Conservation (phyloP, 2,113 vertebrate species). For the Gorsachius goisagi region DNA sequence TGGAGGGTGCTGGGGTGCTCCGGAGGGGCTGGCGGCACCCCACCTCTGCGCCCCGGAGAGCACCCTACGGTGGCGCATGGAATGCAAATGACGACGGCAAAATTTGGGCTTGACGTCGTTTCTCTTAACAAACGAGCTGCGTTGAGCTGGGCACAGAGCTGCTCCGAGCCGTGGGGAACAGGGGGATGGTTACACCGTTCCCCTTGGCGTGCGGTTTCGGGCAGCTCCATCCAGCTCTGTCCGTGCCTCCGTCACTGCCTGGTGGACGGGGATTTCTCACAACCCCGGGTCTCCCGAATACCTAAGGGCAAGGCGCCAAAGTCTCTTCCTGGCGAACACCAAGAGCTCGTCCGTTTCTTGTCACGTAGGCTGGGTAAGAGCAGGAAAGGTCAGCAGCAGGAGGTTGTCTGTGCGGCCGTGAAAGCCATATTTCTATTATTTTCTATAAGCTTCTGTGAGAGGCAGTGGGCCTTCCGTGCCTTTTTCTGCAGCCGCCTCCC, state of each 20-base stretch:
- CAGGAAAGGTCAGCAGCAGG: accelerated
- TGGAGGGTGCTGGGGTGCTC: accelerated
- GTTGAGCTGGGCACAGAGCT: not conserved
- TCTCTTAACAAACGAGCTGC: not conserved
- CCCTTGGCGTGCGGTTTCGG: accelerated
- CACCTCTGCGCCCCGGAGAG: accelerated
- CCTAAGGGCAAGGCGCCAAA: accelerated
- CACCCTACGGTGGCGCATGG: accelerated
- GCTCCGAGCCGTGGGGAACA: not conserved
- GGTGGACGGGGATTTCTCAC: accelerated
- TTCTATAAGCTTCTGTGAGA: not conserved
- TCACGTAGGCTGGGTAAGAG: accelerated
- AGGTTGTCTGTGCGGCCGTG: not conserved
- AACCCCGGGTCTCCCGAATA: accelerated
- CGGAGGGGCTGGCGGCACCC: not conserved
- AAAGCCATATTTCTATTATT: accelerated
- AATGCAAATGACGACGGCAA: accelerated
- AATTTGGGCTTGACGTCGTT: accelerated
- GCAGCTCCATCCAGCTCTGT: not conserved
- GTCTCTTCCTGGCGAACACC: accelerated
- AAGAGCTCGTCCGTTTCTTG: accelerated
- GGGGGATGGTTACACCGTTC: accelerated
- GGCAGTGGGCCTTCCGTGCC: not conserved
- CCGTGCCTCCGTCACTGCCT: too few relatives aligned
- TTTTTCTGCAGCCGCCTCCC: not conserved